Evolutionary conservation across 2,113 vertebrate species (phyloP).

Genomic region (Zosterops hypoxanthus): DNA sequence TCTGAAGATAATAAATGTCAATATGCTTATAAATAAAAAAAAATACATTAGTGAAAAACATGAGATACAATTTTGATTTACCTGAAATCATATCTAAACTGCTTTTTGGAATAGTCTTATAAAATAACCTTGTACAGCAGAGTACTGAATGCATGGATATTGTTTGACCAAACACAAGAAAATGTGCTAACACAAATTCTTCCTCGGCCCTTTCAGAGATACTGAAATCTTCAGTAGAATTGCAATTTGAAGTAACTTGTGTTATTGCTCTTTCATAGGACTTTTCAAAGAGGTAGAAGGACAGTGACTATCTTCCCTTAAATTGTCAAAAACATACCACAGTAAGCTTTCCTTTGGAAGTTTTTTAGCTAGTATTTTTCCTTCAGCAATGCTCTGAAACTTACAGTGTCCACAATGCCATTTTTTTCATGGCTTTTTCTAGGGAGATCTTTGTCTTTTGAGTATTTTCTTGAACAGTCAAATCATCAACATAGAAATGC

Average conservation of each 20-base stretch:
- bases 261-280: neutral
- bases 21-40: neutral
- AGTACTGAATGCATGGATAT: neutral
- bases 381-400: neutral
- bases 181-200: constrained; percentile 4
- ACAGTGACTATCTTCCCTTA: neutral
- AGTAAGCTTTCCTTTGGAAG: neutral
- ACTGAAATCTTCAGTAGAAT: neutral
- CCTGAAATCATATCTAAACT: neutral
- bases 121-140: neutral
- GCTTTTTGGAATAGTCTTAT: neutral
- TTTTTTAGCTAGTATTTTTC: neutral
- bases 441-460: neutral
- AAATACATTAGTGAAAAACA: neutral
- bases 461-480: neutral
- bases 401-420: no score
- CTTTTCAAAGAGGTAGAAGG: neutral
- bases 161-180: neutral
- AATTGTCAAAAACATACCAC: neutral
- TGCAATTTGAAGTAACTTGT: neutral
- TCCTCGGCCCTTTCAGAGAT: neutral
- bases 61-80: neutral
- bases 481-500: neutral
- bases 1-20: neutral
- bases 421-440: neutral